Conservation (phyloP, 2,797 vertebrate genomes). For the Toxotes lorentzi region DNA sequence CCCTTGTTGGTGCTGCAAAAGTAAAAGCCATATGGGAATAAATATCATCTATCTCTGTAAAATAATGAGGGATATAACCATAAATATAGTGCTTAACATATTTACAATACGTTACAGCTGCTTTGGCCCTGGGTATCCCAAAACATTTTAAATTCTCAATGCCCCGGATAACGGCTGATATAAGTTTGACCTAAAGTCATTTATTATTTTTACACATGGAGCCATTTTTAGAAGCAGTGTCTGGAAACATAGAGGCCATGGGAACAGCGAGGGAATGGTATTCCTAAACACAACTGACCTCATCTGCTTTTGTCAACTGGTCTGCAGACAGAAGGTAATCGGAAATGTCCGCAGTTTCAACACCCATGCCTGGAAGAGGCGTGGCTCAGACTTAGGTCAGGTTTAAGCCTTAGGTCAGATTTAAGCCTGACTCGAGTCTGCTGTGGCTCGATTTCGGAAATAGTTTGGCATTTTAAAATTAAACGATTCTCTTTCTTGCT, state of each 20-base stretch:
- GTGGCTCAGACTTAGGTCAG: not conserved
- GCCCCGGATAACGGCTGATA: not conserved
- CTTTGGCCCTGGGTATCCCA: not conserved
- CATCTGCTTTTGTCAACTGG: not conserved
- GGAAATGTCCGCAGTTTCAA: slow-evolving; percentile 2
- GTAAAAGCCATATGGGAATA: not conserved
- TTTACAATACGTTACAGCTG: not conserved
- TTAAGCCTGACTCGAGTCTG: not conserved
- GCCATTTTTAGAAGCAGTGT: slow-evolving; percentile 34
- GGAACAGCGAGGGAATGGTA: slow-evolving; percentile 36
- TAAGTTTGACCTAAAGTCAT: not conserved
- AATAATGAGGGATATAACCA: not conserved
- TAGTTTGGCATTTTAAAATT: no score
- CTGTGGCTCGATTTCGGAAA: not conserved
- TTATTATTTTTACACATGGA: slow-evolving; percentile 26
- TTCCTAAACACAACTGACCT: slow-evolving; percentile 50
- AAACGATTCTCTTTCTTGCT: no score
- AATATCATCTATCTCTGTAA: not conserved
- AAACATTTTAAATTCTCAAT: not conserved
- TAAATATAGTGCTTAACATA: not conserved
- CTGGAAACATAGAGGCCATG: slow-evolving; percentile 37
- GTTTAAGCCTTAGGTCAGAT: not conserved
- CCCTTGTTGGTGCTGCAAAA: not conserved
- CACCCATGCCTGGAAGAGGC: not conserved
- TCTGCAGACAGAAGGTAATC: slow-evolving; percentile 7